Base-by-base conservation (phyloP, 2,113 vertebrate species). In the Carassius auratus region DNA sequence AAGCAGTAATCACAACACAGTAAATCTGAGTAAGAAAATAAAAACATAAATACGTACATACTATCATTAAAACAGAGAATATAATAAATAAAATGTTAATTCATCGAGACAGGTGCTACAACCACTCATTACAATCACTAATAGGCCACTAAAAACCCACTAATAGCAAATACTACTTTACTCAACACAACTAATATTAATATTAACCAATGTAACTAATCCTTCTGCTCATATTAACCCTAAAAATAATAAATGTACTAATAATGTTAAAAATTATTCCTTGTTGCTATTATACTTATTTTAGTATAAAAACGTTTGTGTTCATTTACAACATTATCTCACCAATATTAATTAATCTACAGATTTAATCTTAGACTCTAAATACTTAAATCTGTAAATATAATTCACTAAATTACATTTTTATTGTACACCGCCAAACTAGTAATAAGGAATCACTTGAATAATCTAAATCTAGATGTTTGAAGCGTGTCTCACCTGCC, bases 401-500 rank as follows among this genome's bases (percentile, higher is more conserved):
- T 8, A 38, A 5, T 71, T n/a, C 2, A 71, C 68, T 38, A 0
- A 71, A 10, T 21, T 9, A 1, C 36, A 12, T 10, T 38, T 38
- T 5, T 4, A 21, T 42, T 71, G 3, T 42, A 9, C 33, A 38
- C 2, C 0, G 10, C 5, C 14, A 68, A 71, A 42, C 36, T 8
- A 21, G 8, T 21, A 71, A 8, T 8, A 42, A 8, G 8, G 42
- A 42, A 1, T 42, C 42, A 33, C 26, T 33, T 17, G 36, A 42
- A 4, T n/a, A 21, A 10, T 21, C 8, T 19, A 12, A 21, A 71
- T 21, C 8, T 19, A 12, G 12, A 71, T 42, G 33, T 38, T 71
- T 21, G 9, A 21, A 45, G 55, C 5, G 13, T 7, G 0, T 75
- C 96, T 97, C 91, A 97, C 98, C 98, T 99, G 90, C 97, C 98